These are phyloP conservation scores for Ellobium chinense DNA, from an alignment of 2,888 invertebrate genomes.

Conservation along the genomic window DNA sequence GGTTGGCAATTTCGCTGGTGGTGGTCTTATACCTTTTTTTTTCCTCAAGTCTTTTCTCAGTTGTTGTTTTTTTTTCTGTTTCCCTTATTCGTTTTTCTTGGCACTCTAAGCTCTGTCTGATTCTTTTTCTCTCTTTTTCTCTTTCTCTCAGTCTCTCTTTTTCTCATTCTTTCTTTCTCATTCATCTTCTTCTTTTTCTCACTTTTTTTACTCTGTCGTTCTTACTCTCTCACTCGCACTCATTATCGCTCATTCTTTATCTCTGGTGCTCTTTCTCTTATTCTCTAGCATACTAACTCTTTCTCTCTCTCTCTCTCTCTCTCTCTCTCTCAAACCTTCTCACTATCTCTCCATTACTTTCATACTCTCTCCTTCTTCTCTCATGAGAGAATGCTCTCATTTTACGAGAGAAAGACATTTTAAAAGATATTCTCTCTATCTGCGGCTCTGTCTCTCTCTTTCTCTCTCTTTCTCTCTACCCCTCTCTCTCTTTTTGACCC, in stretches of 20 bases:
- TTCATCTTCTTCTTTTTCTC: not conserved
- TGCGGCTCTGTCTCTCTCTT: conserved; percentile 23
- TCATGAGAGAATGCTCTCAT: too few relatives aligned
- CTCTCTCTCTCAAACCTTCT: conserved; percentile 8
- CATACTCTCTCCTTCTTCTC: not conserved
- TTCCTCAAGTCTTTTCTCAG: too few relatives aligned
- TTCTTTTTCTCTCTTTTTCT: not conserved
- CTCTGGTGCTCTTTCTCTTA: conserved; percentile 7
- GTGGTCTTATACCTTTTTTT: too few relatives aligned
- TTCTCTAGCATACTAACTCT: not conserved
- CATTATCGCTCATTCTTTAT: not conserved
- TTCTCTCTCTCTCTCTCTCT: not conserved
- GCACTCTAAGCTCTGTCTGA: too few relatives aligned
- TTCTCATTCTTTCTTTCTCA: not conserved
- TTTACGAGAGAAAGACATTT: not conserved
- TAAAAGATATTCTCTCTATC: conserved; percentile 21
- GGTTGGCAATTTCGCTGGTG: too few relatives aligned
- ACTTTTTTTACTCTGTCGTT: conserved; percentile 11
- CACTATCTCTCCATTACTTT: not conserved
- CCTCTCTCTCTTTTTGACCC: not conserved
- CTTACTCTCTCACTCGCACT: conserved; percentile 12
- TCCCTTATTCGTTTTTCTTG: too few relatives aligned
- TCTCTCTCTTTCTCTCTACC: conserved; percentile 2
- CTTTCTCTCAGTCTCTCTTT: conserved; percentile 8
- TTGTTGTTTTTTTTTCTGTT: too few relatives aligned